These are phyloP conservation scores for Lasioglossum pauxillum DNA, from an alignment of 2,888 invertebrate genomes.

Conservation along the genomic window DNA sequence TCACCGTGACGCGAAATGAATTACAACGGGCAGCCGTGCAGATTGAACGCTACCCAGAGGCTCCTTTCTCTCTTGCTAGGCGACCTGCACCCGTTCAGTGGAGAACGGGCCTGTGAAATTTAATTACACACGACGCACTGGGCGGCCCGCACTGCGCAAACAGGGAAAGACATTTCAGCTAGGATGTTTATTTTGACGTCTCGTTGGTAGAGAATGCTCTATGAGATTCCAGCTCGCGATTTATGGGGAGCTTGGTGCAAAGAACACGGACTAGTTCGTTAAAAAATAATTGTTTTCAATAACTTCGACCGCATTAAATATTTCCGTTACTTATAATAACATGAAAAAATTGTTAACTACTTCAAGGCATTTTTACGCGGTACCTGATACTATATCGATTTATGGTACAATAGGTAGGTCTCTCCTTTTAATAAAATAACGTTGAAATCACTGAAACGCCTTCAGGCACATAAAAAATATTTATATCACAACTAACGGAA, in stretches of 20 bases:
- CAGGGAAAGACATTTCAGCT: not conserved
- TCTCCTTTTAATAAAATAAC: not conserved
- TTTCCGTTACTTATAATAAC: not conserved
- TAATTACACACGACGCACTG: not conserved
- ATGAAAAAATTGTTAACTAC: not conserved
- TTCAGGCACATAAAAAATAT: not conserved
- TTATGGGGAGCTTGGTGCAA: not conserved
- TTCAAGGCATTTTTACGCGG: not conserved
- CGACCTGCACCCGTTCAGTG: not conserved
- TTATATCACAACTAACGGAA: not conserved
- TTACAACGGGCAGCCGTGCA: constrained; percentile 14
- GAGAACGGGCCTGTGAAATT: not conserved
- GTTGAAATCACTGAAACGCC: not conserved
- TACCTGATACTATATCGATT: too few species aligned
- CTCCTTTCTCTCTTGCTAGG: not conserved
- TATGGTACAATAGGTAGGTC: not conserved
- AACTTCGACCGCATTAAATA: too few species aligned
- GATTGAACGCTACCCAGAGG: not conserved
- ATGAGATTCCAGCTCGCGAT: not conserved
- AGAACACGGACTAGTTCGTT: not conserved
- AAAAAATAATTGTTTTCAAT: too few species aligned
- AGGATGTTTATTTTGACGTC: not conserved
- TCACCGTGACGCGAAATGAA: constrained; percentile 19
- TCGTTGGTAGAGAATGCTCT: not conserved
- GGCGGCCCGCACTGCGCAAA: not conserved